Base-by-base conservation (phyloP, 2,113 vertebrate species). In the Pontoporia blainvillei region DNA sequence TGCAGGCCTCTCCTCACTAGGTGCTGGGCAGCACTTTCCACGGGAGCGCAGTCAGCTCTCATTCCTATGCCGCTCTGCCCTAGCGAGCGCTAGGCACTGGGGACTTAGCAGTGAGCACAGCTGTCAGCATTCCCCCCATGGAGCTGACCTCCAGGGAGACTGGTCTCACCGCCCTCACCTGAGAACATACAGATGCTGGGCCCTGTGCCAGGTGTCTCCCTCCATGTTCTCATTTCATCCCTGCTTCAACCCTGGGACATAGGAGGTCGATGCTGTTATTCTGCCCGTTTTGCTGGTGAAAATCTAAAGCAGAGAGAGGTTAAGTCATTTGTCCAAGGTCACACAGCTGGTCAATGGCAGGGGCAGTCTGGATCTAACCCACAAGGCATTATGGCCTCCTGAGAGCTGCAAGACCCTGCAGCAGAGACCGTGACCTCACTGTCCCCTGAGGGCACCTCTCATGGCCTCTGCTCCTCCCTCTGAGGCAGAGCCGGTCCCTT, bases 111-210 rank as follows among this genome's bases (percentile, higher is more conserved):
- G 18, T 0, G 44, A 52, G 17, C 73, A 84, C 11, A 23, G 23
- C 8, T 1, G 6, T 20, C 39, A 61, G 83, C 0, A 0, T 73
- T 41, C n/a, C 25, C 12, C 6, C 5, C 5, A 2, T 2, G 34
- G 29, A n/a, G 18, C 78, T 61, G 23, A 44, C 62, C 13, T 66
- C 34, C 10, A 39, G 78, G 72, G 34, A 20, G 71, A 62, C 62
- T 7, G 54, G 57, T 8, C 49, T 75, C 15, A 0, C 52, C 27
- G 1, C 25, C 8, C n/a, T 89, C 31, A 14, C 29, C 15, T 12
- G 49, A 27, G n/a, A 66, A 29, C 49, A 36, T 52, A 4, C 3
- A 18, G 17, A 11, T 87, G 52, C 39, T 6, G 2, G 61, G 59
- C 39, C 46, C n/a, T 8, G 8, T 20, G 21, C 52, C 59, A 2